A percentile compares a stretch with the other conserved stretches of the same genome.
phyloP scores from a whole-genome alignment of 2,113 vertebrate genomes.

The Passer domesticus region DNA sequence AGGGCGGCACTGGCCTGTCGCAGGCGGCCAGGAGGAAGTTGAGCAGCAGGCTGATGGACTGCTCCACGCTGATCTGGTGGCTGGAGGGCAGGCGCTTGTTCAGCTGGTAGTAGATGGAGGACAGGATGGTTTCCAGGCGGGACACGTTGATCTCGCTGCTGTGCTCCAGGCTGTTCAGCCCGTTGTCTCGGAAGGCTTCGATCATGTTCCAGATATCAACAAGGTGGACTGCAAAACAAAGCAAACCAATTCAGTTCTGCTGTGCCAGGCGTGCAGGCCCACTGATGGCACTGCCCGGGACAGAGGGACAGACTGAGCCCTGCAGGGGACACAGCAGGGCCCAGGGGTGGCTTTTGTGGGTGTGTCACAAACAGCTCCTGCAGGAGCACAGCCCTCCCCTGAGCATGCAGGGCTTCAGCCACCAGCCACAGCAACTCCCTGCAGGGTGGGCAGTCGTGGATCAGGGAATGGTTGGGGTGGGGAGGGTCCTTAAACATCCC shows the following conservation, averaged over 20 bases:
- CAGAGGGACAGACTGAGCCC: not conserved
- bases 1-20: constrained; percentile 80
- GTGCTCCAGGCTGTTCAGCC: constrained; percentile 93
- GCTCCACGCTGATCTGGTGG: constrained; percentile 97
- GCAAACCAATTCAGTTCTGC: not conserved
- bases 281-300: not conserved
- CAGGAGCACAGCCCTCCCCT: not conserved
- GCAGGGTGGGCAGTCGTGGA: not conserved
- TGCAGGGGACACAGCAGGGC: not conserved
- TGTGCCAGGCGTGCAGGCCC: not conserved
- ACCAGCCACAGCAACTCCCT: not conserved
- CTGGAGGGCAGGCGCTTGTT: constrained; percentile 96
- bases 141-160: constrained; percentile 93
- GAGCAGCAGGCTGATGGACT: constrained; percentile 95
- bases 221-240: constrained; percentile 84
- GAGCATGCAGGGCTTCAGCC: not conserved
- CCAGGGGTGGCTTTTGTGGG: not conserved
- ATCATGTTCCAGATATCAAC: constrained; percentile 99
- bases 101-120: constrained; percentile 97
- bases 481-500: too few species aligned
- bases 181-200: constrained; percentile 96
- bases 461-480: too few species aligned
- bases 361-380: not conserved
- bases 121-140: constrained; percentile 96
- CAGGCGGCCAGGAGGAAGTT: constrained; percentile 96